Evolutionary conservation across 1,140 invertebrate species (phyloP).

Genomic region (Bombus huntii): DNA sequence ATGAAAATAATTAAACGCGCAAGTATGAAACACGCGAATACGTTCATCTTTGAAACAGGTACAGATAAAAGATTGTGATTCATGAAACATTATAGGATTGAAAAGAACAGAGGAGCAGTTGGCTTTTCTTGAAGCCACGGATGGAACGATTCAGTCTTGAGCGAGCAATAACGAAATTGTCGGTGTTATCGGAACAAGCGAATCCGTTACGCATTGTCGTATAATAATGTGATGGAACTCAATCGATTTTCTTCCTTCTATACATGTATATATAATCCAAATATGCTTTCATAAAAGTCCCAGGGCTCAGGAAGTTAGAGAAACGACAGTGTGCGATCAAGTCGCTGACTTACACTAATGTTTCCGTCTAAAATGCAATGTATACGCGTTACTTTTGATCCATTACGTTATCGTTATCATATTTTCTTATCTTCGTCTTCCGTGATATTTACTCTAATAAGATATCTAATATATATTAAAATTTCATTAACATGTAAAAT

Average conservation of each 20-base stretch:
- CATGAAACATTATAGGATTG: conserved; percentile 10
- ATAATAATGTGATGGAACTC: conserved; percentile 21
- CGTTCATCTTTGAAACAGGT: conserved; percentile 13
- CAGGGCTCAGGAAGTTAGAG: conserved; percentile 34
- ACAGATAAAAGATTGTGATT: conserved; percentile 6
- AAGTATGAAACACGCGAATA: background rate
- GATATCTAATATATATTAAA: background rate
- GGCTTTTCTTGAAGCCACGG: conserved; percentile 8
- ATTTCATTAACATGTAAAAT: background rate
- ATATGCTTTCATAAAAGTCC: conserved; percentile 18
- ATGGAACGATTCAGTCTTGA: conserved; percentile 48
- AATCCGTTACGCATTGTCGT: conserved; percentile 1
- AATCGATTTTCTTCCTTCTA: conserved; percentile 3
- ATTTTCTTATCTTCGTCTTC: conserved; percentile 11
- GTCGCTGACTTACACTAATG: conserved; percentile 2
- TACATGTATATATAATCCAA: background rate
- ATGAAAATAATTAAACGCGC: background rate
- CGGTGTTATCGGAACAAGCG: background rate
- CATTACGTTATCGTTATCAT: conserved; percentile 10
- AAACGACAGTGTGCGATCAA: conserved; percentile 38
- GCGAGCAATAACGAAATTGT: conserved; percentile 35
- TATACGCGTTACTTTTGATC: conserved; percentile 56
- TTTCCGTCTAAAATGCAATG: conserved; percentile 35
- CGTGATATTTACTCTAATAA: background rate
- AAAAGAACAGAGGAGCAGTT: conserved; percentile 24